Conservation (phyloP, 2,888 invertebrate genomes). For the Myathropa florea region DNA sequence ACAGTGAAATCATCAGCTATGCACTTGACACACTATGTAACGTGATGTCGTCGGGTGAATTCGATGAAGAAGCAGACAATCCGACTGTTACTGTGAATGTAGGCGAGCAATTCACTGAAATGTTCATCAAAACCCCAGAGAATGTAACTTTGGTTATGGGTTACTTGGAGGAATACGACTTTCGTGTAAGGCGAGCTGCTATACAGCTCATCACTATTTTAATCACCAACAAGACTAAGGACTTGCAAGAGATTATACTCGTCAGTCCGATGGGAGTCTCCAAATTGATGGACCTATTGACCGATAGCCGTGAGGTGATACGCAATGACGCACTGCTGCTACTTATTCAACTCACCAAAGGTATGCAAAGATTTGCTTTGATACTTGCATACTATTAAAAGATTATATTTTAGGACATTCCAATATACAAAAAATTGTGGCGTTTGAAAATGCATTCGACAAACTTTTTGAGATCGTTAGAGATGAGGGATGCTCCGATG, state of each 20-base stretch:
- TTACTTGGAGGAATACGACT: slow-evolving; percentile 96
- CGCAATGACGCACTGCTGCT: slow-evolving; percentile 96
- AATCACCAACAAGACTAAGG: slow-evolving; percentile 91
- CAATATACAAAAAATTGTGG: slow-evolving; percentile 99
- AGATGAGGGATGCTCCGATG: slow-evolving; percentile 95
- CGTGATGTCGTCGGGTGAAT: slow-evolving; percentile 90
- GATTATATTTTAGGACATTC: slow-evolving; percentile 86
- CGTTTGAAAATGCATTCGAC: slow-evolving; percentile 99
- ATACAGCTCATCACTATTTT: slow-evolving; percentile 94
- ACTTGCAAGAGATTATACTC: slow-evolving; percentile 92
- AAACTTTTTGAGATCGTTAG: slow-evolving; percentile 95
- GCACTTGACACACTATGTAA: slow-evolving; percentile 96
- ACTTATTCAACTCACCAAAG: slow-evolving; percentile 92
- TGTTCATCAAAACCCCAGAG: slow-evolving; percentile 94
- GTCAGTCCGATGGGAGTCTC: slow-evolving; percentile 98
- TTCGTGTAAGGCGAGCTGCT: slow-evolving; percentile 94
- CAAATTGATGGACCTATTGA: slow-evolving; percentile 96
- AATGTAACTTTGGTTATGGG: slow-evolving; percentile 91
- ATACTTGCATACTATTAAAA: neutral
- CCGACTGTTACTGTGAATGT: slow-evolving; percentile 86
- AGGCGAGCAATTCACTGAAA: slow-evolving; percentile 97
- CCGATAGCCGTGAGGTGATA: slow-evolving; percentile 96
- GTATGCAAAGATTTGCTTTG: slow-evolving; percentile 51
- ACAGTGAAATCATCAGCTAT: slow-evolving; percentile 95
- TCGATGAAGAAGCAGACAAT: slow-evolving; percentile 90